These are phyloP conservation scores for Myzus persicae DNA, from an alignment of 1,140 invertebrate species.

Conservation along the genomic window DNA sequence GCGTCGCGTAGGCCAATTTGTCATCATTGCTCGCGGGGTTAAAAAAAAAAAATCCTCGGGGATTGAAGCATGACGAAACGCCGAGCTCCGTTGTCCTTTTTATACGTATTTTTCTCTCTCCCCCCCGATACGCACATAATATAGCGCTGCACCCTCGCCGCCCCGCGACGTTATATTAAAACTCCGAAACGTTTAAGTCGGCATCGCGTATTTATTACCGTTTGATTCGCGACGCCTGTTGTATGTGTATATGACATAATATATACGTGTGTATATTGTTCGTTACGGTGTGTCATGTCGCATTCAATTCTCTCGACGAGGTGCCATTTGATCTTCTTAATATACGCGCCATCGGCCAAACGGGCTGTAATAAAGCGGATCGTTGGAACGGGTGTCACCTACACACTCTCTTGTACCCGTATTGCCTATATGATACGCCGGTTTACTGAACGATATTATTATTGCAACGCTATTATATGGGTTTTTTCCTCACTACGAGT, in stretches of 20 bases:
- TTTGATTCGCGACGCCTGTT: slow-evolving; percentile 29
- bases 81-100: not conserved
- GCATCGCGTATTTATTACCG: slow-evolving; percentile 41
- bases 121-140: not conserved
- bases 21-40: slow-evolving; percentile 53
- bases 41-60: slow-evolving; percentile 20
- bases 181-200: slow-evolving; percentile 55
- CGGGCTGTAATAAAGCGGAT: not conserved
- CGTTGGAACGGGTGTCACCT: not conserved
- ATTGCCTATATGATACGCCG: not conserved
- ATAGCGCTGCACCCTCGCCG: not conserved
- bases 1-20: slow-evolving; percentile 48
- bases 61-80: not conserved
- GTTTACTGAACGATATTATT: not conserved
- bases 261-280: not conserved
- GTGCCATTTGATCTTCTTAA: not conserved
- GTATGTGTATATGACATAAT: not conserved
- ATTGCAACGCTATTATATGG: not conserved
- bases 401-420: not conserved
- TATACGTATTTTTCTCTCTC: not conserved
- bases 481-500: not conserved
- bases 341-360: not conserved
- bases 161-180: slow-evolving; percentile 53
- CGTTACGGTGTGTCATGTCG: not conserved
- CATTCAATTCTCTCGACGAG: not conserved